Percentiles rank a stretch among this genome's conserved stretches.
Evolutionary conservation across 1,140 invertebrate species (phyloP).

Genomic region (Tetramorium parvispinum): DNA sequence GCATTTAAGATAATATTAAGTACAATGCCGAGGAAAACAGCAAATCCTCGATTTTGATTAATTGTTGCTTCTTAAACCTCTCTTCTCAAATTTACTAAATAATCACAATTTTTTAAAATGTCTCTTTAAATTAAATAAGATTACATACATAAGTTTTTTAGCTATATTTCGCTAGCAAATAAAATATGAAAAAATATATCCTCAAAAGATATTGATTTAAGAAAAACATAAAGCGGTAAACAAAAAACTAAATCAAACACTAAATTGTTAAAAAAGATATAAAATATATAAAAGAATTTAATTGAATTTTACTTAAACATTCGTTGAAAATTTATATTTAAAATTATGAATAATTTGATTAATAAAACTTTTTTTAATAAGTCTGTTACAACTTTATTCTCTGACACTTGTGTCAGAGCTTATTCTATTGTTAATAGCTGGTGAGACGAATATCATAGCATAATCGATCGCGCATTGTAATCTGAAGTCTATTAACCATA

Average conservation of each 20-base stretch:
- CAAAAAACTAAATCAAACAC: neutral
- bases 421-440: neutral
- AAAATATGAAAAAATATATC: neutral
- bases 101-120: neutral
- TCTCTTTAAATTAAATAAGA: neutral
- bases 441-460: constrained; percentile 6
- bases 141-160: neutral
- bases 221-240: neutral
- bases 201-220: neutral
- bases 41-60: constrained; percentile 8
- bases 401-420: too few species aligned
- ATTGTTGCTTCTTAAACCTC: too few species aligned
- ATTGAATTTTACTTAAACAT: neutral
- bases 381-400: neutral
- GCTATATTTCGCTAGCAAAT: neutral
- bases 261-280: neutral
- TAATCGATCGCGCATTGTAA: constrained; percentile 33
- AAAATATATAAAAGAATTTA: neutral
- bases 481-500: constrained; percentile 40
- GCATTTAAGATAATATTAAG: neutral
- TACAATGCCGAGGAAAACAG: neutral
- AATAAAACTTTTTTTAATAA: neutral
- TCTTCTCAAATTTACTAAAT: neutral
- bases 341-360: neutral
- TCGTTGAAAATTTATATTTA: neutral